phyloP scores from a whole-genome alignment of 2,888 invertebrate species.

The Leucozona laternaria region DNA sequence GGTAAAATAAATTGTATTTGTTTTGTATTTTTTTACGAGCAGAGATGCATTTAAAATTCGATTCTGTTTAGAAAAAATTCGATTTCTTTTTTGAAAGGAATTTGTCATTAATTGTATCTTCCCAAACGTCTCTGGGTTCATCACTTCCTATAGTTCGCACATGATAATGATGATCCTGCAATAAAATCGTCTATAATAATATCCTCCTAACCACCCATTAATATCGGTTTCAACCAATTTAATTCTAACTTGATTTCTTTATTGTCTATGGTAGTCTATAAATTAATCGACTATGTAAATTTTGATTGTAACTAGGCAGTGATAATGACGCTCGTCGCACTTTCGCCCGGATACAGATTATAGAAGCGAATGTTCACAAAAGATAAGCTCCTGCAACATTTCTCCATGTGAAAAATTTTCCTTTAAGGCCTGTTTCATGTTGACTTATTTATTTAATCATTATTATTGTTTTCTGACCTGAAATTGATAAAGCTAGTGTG shows the following conservation, averaged over 20 bases:
- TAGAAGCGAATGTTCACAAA: neutral
- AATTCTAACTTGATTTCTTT: neutral
- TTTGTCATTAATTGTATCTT: too few relatives aligned
- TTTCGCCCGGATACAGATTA: conserved; percentile 27
- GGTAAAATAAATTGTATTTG: too few relatives aligned
- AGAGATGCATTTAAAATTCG: too few relatives aligned
- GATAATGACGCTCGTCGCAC: neutral
- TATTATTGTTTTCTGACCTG: neutral
- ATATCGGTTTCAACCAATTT: neutral
- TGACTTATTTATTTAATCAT: neutral
- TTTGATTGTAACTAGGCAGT: neutral
- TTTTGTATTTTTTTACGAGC: too few relatives aligned
- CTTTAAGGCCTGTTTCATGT: neutral
- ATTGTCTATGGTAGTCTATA: neutral
- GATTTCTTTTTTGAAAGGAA: too few relatives aligned
- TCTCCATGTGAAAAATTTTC: neutral
- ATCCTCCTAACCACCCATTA: neutral
- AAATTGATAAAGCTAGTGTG: neutral
- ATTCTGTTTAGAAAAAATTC: too few relatives aligned
- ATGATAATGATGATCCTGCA: too few relatives aligned
- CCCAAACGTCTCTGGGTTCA: too few relatives aligned
- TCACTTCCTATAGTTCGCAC: too few relatives aligned
- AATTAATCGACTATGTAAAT: conserved; percentile 2
- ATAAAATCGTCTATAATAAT: neutral
- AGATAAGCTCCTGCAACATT: conserved; percentile 16